Evolutionary conservation across 30 jellyfish, hydroid and myxozoan species (phyloP).

Genomic region (Chironex yamaguchii): DNA sequence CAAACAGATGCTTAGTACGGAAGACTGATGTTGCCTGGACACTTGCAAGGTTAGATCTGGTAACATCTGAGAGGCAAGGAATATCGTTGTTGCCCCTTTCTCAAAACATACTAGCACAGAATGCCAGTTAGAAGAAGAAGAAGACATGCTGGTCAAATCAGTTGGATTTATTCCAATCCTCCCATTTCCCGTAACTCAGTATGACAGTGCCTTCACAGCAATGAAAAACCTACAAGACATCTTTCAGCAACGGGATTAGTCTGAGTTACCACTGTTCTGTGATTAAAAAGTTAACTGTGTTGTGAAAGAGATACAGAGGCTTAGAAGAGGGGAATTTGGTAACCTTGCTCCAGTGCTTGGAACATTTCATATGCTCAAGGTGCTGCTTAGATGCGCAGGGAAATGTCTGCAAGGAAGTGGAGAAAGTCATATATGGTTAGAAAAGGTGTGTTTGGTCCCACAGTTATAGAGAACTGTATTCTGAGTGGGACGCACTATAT

Average conservation of each 20-base stretch:
- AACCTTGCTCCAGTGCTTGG: background rate
- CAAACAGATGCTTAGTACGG: no score
- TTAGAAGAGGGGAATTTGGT: background rate
- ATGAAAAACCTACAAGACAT: conserved; percentile 1
- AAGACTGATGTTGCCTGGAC: no score
- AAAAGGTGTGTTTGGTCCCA: conserved; percentile 7
- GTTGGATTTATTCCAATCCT: background rate
- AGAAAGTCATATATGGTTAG: background rate
- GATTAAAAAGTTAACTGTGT: no score
- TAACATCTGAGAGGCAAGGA: no score
- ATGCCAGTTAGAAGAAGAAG: no score
- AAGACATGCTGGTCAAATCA: no score
- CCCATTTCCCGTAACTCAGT: background rate
- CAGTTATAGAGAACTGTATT: conserved; percentile 8
- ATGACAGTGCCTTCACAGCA: conserved; percentile 2
- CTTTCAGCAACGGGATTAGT: background rate
- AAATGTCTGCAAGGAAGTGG: conserved; percentile 8
- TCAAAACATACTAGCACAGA: no score
- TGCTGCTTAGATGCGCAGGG: conserved; percentile 24
- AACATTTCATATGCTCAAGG: conserved; percentile 16
- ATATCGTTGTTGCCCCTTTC: no score
- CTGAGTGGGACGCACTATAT: conserved; percentile 4
- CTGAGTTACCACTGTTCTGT: background rate
- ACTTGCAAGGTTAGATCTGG: no score
- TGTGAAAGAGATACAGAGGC: conserved; percentile 24